Evolutionary conservation across 2,797 vertebrate genomes (phyloP).

Genomic region (Pyrocephalus nanus): DNA sequence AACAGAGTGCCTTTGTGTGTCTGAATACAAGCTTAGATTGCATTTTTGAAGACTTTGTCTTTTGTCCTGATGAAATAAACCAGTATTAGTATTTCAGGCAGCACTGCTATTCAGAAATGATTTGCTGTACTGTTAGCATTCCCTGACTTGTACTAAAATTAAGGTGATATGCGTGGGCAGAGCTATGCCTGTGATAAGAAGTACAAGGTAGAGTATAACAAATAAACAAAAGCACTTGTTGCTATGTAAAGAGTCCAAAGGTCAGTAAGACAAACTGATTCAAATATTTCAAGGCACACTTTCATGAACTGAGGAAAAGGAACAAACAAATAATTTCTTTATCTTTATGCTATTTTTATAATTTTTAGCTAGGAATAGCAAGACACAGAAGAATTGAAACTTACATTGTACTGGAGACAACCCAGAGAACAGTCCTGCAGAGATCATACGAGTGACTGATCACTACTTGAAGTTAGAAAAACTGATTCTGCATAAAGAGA

Average conservation of each 20-base stretch:
- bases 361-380: neutral
- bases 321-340: neutral
- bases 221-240: neutral
- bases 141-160: neutral
- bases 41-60: neutral
- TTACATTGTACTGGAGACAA: neutral
- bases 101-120: neutral
- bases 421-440: neutral
- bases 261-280: neutral
- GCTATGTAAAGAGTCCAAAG: constrained; percentile 25
- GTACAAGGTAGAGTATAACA: neutral
- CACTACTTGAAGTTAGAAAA: neutral
- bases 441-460: neutral
- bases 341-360: neutral
- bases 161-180: neutral
- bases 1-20: neutral
- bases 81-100: neutral
- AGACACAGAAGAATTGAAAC: neutral
- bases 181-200: neutral
- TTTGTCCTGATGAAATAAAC: neutral
- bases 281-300: neutral
- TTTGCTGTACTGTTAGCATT: neutral
- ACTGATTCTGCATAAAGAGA: neutral
- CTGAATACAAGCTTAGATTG: neutral
- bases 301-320: neutral